Base-by-base conservation (phyloP, 2,888 invertebrate genomes). In the Lasioglossum malachurum region DNA sequence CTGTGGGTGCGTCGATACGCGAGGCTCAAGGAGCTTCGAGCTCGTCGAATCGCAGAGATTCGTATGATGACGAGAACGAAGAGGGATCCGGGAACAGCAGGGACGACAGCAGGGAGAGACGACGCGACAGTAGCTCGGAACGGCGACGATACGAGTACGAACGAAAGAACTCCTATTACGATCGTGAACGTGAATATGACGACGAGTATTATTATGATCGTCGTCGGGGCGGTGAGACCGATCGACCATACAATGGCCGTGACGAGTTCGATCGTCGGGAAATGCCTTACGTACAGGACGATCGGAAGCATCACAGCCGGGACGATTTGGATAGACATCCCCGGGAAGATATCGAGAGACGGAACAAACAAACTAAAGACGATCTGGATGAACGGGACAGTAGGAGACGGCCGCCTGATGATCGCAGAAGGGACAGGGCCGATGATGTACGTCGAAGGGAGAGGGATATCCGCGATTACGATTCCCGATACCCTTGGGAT, bases 151-250 rank as follows among this genome's bases (percentile, higher is more conserved):
- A 92, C 82, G 94, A 94, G 44, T 95, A 94, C 79, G 94, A 94
- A 41, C 92, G 94, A 72, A 95, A 94, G 86, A 88, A 88, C 53
- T 78, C 90, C 72, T 95, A 92, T 73, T 95, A 94, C 49, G 95
- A 95, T 57, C 92, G 94, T 2, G 94, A 95, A 44, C 94, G 94
- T 4, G 95, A 95, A 35, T 95, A 93, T 80, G 95, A 95, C 14
- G 95, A 94, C n/a, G 95, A 95, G 82, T 95, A 94, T 80, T 95
- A 94, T 86, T 95, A 95, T 74, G 94, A 94, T 78, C 94, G 94
- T 78, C 94, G 94, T 38, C 93, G 95, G 19, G 92, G 87, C 0
- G 88, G 79, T 23, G 95, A 95, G 35, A 94, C 86, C 64, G 95
- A 95, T 72, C 93, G 95, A 60, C 77, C 93, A 0, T 95, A 94